phyloP scores from a whole-genome alignment of 2,113 vertebrate species.

The Centropus unirufus region DNA sequence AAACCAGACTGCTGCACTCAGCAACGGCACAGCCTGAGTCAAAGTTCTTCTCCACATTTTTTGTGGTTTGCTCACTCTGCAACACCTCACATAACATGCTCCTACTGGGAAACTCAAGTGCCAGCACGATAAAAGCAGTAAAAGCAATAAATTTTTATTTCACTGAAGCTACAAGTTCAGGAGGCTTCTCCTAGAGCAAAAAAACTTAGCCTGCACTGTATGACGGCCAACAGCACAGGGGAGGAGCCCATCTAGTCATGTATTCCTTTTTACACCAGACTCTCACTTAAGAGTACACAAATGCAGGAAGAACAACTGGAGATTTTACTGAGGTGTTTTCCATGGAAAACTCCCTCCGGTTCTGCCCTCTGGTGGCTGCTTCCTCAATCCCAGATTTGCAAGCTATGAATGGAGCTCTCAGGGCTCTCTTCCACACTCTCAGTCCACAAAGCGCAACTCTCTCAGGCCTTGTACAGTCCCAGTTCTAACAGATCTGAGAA shows the following conservation, averaged over 20 bases:
- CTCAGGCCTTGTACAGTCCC: neutral
- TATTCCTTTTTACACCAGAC: neutral
- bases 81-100: neutral
- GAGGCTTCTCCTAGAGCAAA: neutral
- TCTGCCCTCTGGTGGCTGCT: slow-evolving; percentile 65
- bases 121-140: neutral
- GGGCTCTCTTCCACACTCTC: neutral
- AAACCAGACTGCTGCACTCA: neutral
- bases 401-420: neutral
- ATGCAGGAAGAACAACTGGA: neutral
- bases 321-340: neutral
- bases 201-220: neutral
- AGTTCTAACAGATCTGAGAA: neutral
- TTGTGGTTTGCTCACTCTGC: neutral
- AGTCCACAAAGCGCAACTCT: neutral
- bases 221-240: neutral
- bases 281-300: neutral
- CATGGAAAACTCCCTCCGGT: neutral
- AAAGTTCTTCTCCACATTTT: neutral
- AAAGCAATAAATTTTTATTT: neutral
- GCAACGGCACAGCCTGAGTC: neutral
- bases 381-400: neutral
- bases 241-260: neutral
- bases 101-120: neutral
- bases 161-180: neutral